phyloP scores from a whole-genome alignment of 2,797 vertebrate genomes.

The Ptychobarbus kaznakovi region DNA sequence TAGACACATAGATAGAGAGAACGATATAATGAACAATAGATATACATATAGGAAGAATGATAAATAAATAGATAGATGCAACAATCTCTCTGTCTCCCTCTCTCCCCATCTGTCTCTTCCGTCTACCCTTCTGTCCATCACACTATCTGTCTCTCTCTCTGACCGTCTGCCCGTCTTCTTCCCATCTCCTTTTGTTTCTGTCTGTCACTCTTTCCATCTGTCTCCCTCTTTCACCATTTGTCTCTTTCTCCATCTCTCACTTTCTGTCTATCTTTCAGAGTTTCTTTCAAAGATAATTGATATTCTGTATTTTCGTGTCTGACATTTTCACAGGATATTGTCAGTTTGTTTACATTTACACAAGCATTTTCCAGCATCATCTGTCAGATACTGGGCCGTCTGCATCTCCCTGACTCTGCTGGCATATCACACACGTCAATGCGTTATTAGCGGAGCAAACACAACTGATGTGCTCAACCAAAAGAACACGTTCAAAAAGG shows the following conservation, averaged over 20 bases:
- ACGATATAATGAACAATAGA: too few relatives aligned
- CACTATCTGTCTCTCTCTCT: background rate
- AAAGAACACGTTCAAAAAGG: background rate
- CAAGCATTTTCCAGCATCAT: conserved; percentile 5
- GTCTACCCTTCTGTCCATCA: background rate
- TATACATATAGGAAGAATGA: background rate
- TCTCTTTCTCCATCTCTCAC: background rate
- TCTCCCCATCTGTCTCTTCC: background rate
- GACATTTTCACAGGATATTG: conserved; percentile 30
- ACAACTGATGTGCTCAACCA: conserved; percentile 4
- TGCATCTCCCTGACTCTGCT: background rate
- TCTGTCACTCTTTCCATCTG: background rate
- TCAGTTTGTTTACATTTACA: conserved; percentile 40
- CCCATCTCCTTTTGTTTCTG: background rate
- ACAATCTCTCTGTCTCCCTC: background rate
- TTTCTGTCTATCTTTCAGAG: background rate
- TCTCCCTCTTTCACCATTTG: background rate
- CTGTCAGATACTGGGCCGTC: conserved; percentile 19
- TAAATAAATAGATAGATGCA: background rate
- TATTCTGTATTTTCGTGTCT: conserved; percentile 33
- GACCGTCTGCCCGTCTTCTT: background rate
- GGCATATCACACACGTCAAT: background rate
- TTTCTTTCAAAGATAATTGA: conserved; percentile 19
- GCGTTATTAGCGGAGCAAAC: conserved; percentile 6
- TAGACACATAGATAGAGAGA: background rate